These are phyloP conservation scores for Capromys pilorides DNA, from an alignment of 2,797 vertebrate species.

Conservation along the genomic window DNA sequence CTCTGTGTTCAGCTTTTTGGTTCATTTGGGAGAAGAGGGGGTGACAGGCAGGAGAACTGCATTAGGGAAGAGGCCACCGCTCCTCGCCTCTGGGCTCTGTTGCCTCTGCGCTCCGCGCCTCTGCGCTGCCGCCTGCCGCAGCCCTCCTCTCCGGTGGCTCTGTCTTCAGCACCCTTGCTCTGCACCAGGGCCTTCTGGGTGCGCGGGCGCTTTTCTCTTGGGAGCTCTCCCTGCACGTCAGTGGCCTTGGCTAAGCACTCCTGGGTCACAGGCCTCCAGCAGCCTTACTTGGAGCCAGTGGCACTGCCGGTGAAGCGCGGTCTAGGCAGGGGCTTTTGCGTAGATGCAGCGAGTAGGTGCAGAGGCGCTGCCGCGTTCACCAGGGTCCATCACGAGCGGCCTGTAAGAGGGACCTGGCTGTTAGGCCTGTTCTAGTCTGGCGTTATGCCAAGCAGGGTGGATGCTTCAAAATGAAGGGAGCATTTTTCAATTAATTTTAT, in stretches of 20 bases:
- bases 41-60: not conserved
- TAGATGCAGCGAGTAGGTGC: not conserved
- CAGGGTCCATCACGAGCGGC: not conserved
- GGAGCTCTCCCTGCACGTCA: not conserved
- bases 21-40: not conserved
- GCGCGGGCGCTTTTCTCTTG: conserved; percentile 27
- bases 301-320: not conserved
- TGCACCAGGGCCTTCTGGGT: not conserved
- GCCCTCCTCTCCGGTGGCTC: too few species aligned
- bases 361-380: not conserved
- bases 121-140: too few species aligned
- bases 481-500: conserved; percentile 26
- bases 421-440: not conserved
- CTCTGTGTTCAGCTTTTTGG: not conserved
- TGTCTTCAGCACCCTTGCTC: not conserved
- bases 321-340: not conserved
- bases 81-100: too few species aligned
- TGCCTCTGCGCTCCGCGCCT: too few species aligned
- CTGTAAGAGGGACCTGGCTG: not conserved
- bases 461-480: not conserved
- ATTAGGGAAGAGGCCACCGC: not conserved
- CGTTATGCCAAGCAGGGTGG: not conserved
- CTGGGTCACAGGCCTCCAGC: not conserved
- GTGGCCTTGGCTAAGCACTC: not conserved
- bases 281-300: not conserved